Conservation (phyloP, 1,140 invertebrate genomes). For the Cotesia vestalis region DNA sequence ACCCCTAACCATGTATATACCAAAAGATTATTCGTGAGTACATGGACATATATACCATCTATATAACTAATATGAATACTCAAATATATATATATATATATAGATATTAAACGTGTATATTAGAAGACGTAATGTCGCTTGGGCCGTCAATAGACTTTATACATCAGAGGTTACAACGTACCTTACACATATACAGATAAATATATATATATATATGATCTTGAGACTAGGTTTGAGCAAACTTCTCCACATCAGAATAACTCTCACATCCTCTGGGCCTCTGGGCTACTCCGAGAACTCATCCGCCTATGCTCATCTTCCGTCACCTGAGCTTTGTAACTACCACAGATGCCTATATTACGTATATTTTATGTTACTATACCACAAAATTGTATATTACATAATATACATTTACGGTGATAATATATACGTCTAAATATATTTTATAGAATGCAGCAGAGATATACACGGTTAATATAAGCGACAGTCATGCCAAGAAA, state of each 20-base stretch:
- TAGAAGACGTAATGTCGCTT: conserved; percentile 41
- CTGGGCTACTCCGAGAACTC: conserved; percentile 44
- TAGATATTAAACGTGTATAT: too few relatives aligned
- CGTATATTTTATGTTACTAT: conserved; percentile 42
- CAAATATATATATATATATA: not conserved
- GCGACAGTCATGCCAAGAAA: conserved; percentile 18
- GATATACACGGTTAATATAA: conserved; percentile 6
- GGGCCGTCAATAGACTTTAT: conserved; percentile 53
- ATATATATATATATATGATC: not conserved
- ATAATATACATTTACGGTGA: too few relatives aligned
- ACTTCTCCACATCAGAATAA: not conserved
- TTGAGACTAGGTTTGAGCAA: conserved; percentile 4
- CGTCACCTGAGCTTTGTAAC: conserved; percentile 47
- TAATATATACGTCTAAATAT: conserved; percentile 5
- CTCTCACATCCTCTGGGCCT: conserved; percentile 54
- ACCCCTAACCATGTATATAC: conserved; percentile 9
- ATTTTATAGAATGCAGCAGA: not conserved
- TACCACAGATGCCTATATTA: conserved; percentile 41
- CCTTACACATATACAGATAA: too few relatives aligned
- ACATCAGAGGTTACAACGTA: conserved; percentile 46
- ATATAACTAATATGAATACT: too few relatives aligned
- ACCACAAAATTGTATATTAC: too few relatives aligned
- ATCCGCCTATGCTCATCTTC: conserved; percentile 40
- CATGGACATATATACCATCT: not conserved
- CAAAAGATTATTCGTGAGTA: conserved; percentile 10